Percentiles rank a stretch among this genome's conserved stretches.
Conservation (phyloP, 1,140 invertebrate genomes). For the Drosophila biarmipes region DNA sequence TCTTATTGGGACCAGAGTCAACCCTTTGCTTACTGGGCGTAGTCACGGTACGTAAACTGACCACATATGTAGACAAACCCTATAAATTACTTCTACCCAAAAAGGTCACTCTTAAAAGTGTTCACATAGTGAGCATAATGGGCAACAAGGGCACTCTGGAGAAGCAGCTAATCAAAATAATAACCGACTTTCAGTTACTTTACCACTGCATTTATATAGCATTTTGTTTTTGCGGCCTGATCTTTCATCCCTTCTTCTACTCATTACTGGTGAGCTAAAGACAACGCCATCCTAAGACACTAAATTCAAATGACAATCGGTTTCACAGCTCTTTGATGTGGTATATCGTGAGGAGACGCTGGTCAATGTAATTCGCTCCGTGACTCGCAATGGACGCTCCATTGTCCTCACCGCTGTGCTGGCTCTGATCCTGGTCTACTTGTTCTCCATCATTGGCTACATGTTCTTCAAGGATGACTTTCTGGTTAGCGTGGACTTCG, state of each 20-base stretch:
- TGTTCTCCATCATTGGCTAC: slow-evolving; percentile 99
- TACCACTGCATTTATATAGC: slow-evolving; percentile 96
- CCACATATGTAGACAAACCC: neutral
- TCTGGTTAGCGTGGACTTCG: slow-evolving; percentile 92
- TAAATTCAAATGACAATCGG: neutral
- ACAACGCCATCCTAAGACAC: neutral
- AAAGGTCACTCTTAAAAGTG: slow-evolving; percentile 95
- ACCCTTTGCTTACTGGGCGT: slow-evolving; percentile 94
- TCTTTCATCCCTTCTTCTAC: slow-evolving; percentile 99
- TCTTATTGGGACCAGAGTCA: slow-evolving; percentile 95
- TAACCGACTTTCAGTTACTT: slow-evolving; percentile 95
- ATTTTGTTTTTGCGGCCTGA: slow-evolving; percentile 96
- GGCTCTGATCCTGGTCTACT: slow-evolving; percentile 98
- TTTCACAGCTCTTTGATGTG: slow-evolving; percentile 95
- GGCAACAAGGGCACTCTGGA: slow-evolving; percentile 98
- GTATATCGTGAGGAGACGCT: slow-evolving; percentile 99
- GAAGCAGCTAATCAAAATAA: slow-evolving; percentile 93
- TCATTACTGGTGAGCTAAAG: slow-evolving; percentile 94
- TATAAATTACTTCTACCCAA: neutral
- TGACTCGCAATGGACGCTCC: slow-evolving; percentile 98
- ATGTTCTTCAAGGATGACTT: slow-evolving; percentile 99
- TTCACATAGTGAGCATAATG: slow-evolving; percentile 99
- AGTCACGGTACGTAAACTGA: slow-evolving; percentile 86
- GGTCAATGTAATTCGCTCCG: slow-evolving; percentile 98
- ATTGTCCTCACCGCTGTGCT: slow-evolving; percentile 98